Evolutionary conservation across 1,140 invertebrate species (phyloP), one percentile per base, ranked within the genome.

Genomic region (Tribolium castaneum): DNA sequence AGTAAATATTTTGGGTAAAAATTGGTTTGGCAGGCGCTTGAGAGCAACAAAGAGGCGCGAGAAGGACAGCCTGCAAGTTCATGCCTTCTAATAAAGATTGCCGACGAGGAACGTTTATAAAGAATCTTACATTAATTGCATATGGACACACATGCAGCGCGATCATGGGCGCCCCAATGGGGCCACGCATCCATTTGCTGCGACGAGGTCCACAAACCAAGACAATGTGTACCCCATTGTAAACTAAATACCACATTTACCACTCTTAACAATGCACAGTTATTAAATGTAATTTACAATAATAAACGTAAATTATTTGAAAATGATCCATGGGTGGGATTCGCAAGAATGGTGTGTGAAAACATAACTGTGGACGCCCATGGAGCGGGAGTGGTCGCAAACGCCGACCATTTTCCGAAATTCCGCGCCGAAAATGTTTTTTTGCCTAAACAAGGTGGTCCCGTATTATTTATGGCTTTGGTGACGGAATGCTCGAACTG

Each of bases 121-220:
- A 74, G 77, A 78, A 74, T 71, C 71, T 73, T 74, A 78, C 77
- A 78, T 78, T 78, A 78, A 78, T 78, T 78, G 77, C 71, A 78
- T 66, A 51, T 71, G 77, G 77, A 78, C 77, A 78, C 77, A 78
- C 77, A 78, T 78, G 77, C 77, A 73, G 77, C 77, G 59, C 62
- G 59, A 66, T 30, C 59, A 66, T 66, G 59, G 59, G 59, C 59
- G 59, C 59, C 59, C 59, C 59, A 66, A 66, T 14, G 59, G 59
- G 59, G 59, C 59, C 59, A 66, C 30, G 30, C 59, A 66, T 35
- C 59, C 59, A 66, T 66, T 66, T 66, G 35, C 45, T 66, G 12
- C 59, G 3, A 66, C 30, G 13, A 66, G 10, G 59, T 66, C 34
- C 30, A 66, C 59, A 66, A 66, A 35, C 25, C 30, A 35, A 62